Base-by-base conservation (phyloP, 1,140 invertebrate genomes). In the Sinella curviseta region DNA sequence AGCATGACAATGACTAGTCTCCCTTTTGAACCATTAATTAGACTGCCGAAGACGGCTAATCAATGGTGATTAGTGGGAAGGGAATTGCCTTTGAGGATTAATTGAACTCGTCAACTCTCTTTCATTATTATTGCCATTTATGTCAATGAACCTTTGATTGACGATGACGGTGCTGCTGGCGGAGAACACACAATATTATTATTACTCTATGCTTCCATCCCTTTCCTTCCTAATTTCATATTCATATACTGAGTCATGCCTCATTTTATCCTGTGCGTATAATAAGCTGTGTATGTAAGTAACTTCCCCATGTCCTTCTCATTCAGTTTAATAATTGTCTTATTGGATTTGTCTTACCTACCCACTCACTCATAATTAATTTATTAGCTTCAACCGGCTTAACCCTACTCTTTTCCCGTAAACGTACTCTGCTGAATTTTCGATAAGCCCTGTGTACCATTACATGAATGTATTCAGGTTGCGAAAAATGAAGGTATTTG, bases 61-160 rank as follows among this genome's bases (percentile, higher is more conserved):
- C 78, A 75, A 57, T 79, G 36, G 73, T 67, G 74, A 79, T 79
- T 79, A 79, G 78, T 79, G 70, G 57, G n/a, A 74, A 39, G 34
- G 77, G 70, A 65, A 78, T 78, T 78, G 77, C 36, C 67, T 78
- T 73, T 78, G 77, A 78, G 36, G 54, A 78, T 78, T 36, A 48
- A 74, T 74, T 78, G 77, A 74, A 39, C 77, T 73, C 67, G 28
- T 78, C 39, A 55, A 54, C 28, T 26, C 57, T 16, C 24, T 65
- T 65, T 14, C 14, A 65, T 14, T 65, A 65, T 8, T 65, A 65
- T 26, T 26, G 57, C 8, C 20, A 12, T 48, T 48, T 48, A 48
- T 20, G 39, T 48, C 39, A 48, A 48, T 12, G 20, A 20, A 20
- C 20, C 20, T 48, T 48, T 20, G 20, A 12, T 48, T 8, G 39